These are phyloP conservation scores for Belgica antarctica DNA, from an alignment of 2,888 invertebrate genomes.

Conservation along the genomic window DNA sequence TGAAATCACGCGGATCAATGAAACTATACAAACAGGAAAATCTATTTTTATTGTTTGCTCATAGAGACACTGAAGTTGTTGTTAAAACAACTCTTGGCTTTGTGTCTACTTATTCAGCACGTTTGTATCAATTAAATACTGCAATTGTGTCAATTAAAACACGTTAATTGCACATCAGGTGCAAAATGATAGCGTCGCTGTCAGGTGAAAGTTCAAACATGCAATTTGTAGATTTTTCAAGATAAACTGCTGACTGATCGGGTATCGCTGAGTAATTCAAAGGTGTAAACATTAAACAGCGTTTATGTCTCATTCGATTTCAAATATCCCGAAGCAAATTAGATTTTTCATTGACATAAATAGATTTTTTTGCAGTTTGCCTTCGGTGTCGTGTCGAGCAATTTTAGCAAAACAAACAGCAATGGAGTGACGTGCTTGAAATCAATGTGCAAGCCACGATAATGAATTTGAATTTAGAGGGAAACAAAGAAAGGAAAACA, in stretches of 20 bases:
- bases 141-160: neutral
- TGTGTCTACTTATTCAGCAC: neutral
- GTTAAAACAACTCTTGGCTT: neutral
- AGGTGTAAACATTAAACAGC: too few relatives aligned
- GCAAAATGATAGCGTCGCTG: neutral
- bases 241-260: too few relatives aligned
- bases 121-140: neutral
- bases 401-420: too few relatives aligned
- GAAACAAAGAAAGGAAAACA: neutral
- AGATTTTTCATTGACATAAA: neutral
- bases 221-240: neutral
- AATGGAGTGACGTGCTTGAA: neutral
- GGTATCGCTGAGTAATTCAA: too few relatives aligned
- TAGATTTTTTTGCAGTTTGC: neutral
- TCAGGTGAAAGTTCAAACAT: neutral
- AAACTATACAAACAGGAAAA: neutral
- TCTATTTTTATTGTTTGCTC: too few relatives aligned
- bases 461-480: slow-evolving; percentile 5
- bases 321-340: neutral
- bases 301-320: too few relatives aligned
- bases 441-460: neutral
- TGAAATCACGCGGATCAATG: neutral
- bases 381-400: too few relatives aligned
- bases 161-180: neutral
- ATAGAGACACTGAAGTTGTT: neutral